Evolutionary conservation across 1,140 invertebrate species (phyloP).

Genomic region (Rhynchophorus ferrugineus): DNA sequence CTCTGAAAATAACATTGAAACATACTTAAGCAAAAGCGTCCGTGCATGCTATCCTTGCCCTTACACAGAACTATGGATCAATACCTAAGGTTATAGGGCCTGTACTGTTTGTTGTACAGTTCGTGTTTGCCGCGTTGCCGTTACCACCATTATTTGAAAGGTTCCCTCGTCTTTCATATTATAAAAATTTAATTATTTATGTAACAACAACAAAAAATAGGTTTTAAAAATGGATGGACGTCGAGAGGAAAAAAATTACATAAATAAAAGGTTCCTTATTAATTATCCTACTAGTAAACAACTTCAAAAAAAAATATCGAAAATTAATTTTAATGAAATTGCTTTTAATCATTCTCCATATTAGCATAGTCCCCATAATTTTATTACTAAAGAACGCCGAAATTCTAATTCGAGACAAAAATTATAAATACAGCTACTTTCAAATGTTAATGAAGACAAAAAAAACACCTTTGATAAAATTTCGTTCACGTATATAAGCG

Average conservation of each 20-base stretch:
- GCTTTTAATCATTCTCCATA: neutral
- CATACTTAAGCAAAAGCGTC: neutral
- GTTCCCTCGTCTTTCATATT: slow-evolving; percentile 4
- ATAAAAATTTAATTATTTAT: too few species aligned
- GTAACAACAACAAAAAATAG: too few species aligned
- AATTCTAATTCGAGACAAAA: neutral
- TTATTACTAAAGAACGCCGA: neutral
- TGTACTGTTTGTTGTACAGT: slow-evolving; percentile 23
- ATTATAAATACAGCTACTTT: too few species aligned
- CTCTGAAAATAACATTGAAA: neutral
- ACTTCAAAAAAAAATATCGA: neutral
- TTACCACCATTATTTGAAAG: slow-evolving; percentile 14
- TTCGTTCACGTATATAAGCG: too few species aligned
- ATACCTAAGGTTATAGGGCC: slow-evolving; percentile 23
- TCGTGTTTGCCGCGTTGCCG: slow-evolving; percentile 23
- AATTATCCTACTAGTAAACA: too few species aligned
- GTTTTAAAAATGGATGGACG: too few species aligned
- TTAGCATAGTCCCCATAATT: neutral
- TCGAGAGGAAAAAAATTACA: too few species aligned
- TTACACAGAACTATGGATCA: slow-evolving; percentile 16
- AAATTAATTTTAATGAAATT: neutral
- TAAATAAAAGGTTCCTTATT: too few species aligned
- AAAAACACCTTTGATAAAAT: too few species aligned
- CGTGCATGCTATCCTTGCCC: slow-evolving; percentile 17
- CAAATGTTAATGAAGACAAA: too few species aligned